Evolutionary conservation across 2,113 vertebrate genomes (phyloP).

Genomic region (Theropithecus gelada): DNA sequence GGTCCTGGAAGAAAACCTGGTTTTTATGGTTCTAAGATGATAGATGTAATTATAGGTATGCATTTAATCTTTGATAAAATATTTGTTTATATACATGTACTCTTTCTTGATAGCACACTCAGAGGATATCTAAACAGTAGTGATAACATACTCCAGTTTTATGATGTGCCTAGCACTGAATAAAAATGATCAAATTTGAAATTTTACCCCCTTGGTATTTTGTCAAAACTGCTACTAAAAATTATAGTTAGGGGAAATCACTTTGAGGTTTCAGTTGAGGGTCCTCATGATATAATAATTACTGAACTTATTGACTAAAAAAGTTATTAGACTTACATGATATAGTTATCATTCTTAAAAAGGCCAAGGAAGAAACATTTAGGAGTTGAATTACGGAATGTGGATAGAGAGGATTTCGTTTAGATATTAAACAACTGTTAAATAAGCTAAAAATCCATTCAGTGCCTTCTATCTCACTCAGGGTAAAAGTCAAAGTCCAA

Average conservation of each 20-base stretch:
- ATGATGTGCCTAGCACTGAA: neutral
- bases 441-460: neutral
- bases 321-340: neutral
- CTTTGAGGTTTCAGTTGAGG: neutral
- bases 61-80: neutral
- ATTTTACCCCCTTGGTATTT: conserved; percentile 2
- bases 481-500: neutral
- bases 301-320: neutral
- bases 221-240: conserved; percentile 5
- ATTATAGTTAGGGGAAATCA: neutral
- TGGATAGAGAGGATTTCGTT: neutral
- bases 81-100: neutral
- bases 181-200: neutral
- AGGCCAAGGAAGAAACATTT: neutral
- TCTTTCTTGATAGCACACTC: neutral
- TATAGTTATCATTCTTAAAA: conserved; percentile 17
- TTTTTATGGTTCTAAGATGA: neutral
- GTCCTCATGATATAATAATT: neutral
- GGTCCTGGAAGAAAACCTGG: neutral
- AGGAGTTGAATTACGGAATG: neutral
- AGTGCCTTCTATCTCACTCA: neutral
- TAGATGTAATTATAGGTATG: neutral
- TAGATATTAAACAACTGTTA: neutral
- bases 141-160: neutral
- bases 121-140: neutral